A percentile compares a stretch with the other conserved stretches of the same genome.
phyloP scores from a whole-genome alignment of 1,140 invertebrate species.

The Musca vetustissima region DNA sequence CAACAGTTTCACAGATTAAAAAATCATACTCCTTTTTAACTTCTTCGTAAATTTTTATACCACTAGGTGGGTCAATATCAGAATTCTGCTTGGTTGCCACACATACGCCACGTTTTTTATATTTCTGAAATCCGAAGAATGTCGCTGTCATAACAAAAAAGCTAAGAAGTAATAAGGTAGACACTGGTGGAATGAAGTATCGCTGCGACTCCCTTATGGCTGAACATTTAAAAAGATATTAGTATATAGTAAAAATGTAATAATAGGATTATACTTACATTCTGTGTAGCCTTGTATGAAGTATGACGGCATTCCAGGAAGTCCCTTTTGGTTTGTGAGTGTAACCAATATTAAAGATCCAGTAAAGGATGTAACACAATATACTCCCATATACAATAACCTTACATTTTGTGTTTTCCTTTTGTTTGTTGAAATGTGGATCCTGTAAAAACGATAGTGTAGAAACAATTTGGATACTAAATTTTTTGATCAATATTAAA shows the following conservation, averaged over 20 bases:
- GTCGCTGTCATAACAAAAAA: slow-evolving; percentile 42
- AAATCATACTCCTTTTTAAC: slow-evolving; percentile 49
- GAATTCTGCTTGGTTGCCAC: slow-evolving; percentile 20
- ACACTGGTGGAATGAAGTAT: slow-evolving; percentile 53
- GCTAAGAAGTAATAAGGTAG: slow-evolving; percentile 41
- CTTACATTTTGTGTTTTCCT: slow-evolving; percentile 35
- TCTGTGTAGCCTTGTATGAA: slow-evolving; percentile 51
- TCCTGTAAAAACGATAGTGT: slow-evolving; percentile 26
- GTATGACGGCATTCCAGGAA: slow-evolving; percentile 52
- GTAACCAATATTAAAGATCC: slow-evolving; percentile 41
- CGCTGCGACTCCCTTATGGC: slow-evolving; percentile 49
- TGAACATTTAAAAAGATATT: slow-evolving; percentile 17
- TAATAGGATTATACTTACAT: slow-evolving; percentile 32
- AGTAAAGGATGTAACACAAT: slow-evolving; percentile 35
- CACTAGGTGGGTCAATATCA: slow-evolving; percentile 28
- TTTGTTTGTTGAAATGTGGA: slow-evolving; percentile 41
- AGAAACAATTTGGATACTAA: too few species aligned
- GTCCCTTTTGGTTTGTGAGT: slow-evolving; percentile 44
- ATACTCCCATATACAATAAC: slow-evolving; percentile 36
- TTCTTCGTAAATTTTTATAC: slow-evolving; percentile 46
- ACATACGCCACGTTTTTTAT: slow-evolving; percentile 29
- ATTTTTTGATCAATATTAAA: too few species aligned
- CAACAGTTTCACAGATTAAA: not conserved
- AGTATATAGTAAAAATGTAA: not conserved
- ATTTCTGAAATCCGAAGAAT: slow-evolving; percentile 52